Evolutionary conservation across 30 jellyfish, hydroid and myxozoan genomes (phyloP).

Genomic region (Nemopilema nomurai): DNA sequence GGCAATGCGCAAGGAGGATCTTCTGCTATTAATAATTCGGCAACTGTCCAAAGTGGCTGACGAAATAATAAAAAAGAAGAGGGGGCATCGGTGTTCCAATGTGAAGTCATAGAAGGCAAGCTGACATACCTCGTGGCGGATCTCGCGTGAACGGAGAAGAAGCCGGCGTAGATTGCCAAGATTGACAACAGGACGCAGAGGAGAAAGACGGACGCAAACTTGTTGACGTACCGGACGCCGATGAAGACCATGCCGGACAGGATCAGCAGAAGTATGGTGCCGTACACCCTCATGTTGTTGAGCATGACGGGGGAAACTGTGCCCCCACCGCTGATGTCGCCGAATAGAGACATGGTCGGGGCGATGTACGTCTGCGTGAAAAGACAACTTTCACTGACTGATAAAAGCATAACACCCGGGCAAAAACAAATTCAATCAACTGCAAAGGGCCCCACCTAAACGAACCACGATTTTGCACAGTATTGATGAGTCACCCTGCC

Average conservation of each 20-base stretch:
- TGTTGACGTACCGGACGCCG: constrained; percentile 94
- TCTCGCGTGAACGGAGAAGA: constrained; percentile 85
- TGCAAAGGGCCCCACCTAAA: too few relatives aligned
- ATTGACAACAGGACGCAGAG: constrained; percentile 89
- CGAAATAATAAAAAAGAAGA: too few relatives aligned
- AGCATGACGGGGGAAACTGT: constrained; percentile 83
- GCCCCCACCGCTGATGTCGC: constrained; percentile 85
- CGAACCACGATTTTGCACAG: too few relatives aligned
- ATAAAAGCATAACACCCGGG: not conserved
- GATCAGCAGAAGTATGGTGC: constrained; percentile 66
- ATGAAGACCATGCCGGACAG: constrained; percentile 80
- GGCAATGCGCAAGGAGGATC: too few relatives aligned
- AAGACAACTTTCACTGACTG: not conserved
- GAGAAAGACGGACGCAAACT: constrained; percentile 87
- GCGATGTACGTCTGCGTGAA: constrained; percentile 83
- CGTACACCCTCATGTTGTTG: constrained; percentile 96
- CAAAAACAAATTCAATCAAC: too few relatives aligned
- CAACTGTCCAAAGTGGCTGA: too few relatives aligned
- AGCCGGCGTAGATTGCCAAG: constrained; percentile 87
- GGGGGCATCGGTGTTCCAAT: not conserved
- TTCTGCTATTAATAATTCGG: too few relatives aligned
- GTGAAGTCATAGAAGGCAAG: not conserved
- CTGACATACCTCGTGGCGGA: constrained; percentile 65
- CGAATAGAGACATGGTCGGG: constrained; percentile 84
- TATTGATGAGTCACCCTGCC: too few relatives aligned